Evolutionary conservation across 2,888 invertebrate species (phyloP), one percentile per base, ranked within the genome.

Genomic region (Phaonia tiefii): DNA sequence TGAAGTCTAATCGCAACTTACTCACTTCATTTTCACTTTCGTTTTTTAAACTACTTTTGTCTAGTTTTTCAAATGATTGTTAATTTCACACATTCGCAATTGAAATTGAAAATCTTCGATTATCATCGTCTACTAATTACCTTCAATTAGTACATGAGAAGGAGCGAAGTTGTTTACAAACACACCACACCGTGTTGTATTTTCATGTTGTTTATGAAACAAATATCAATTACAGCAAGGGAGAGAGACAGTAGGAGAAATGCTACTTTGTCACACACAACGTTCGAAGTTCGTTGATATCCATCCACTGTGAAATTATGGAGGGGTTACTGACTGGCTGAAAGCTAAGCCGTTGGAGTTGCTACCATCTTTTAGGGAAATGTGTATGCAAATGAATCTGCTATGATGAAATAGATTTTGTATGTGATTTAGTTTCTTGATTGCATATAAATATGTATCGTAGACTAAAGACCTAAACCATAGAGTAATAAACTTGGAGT

Each of bases 71-170:
- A 25, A 42, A 63, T 54, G 15, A 39, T 39, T 60, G 11, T 60
- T 44, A 54, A 15, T 65, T 4, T 31, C 31, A 31, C 31, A 31
- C 31, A 31, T 49, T 72, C 39, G 37, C 60, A 17, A 54, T 75
- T 75, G 74, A 26, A 49, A 76, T n/a, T n/a, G n/a, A n/a, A 56
- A 46, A 65, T 42, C 69, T 65, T 8, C 56, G 51, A 58, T 77
- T 77, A 75, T 77, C 71, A 42, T 8, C 11, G 13, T 22, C 44
- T 67, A 71, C 56, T 72, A 81, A 81, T 72, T 75, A 58, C 74
- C 26, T 56, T 46, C 69, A 73, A 69, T 72, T 67, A 46, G 70
- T 49, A 42, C 51, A 60, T 42, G 39, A 7, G 22, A 37, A 63
- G 20, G 37, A n/a, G 22, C 20, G 37, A 20, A 39, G 17, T 60